Evolutionary conservation across 1,140 invertebrate genomes (phyloP), one percentile per base, ranked within the genome.

Genomic region (Amyelois transitella): DNA sequence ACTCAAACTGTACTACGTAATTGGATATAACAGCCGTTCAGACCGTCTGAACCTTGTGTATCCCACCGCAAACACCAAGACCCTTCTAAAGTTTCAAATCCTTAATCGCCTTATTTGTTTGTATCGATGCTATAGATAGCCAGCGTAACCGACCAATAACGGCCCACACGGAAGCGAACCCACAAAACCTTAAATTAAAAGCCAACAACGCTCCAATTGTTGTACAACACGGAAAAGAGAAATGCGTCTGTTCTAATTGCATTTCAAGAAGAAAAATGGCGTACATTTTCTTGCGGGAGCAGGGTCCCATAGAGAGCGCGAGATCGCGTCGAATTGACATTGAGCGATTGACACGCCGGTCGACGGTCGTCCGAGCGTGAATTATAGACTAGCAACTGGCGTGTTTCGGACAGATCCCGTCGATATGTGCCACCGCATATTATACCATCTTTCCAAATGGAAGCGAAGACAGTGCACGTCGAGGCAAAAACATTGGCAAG

Each of bases 181-280:
- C 19, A 8, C 18, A 45, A 48, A 66, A 50, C 63, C 60, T 61
- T 70, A 58, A 62, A 77, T 67, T 70, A 70, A 73, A 66, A 66
- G 64, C 62, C 65, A 61, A 70, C 55, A 72, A 51, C 60, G 63
- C 52, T 55, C 52, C 49, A 47, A 57, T 62, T 66, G 69, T 69
- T 68, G 62, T 66, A 65, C 68, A 66, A 66, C 62, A 62, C 63
- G 51, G 55, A 62, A 64, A 69, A 74, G 65, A 71, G 66, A 74
- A 77, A 76, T 73, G 62, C 69, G 68, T 66, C 66, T 52, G 62
- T 64, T 73, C 74, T 81, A 77, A 77, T 81, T 77, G 75, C 69
- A 75, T 76, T 81, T 73, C 73, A 63, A 49, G 56, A 61, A 73
- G 77, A 81, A 72, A 76, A 79, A 79, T 77, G 60, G 64, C 55